A percentile compares a stretch with the other conserved stretches of the same genome.
Evolutionary conservation across 2,113 vertebrate genomes (phyloP).

Genomic region (Scatophagus argus): DNA sequence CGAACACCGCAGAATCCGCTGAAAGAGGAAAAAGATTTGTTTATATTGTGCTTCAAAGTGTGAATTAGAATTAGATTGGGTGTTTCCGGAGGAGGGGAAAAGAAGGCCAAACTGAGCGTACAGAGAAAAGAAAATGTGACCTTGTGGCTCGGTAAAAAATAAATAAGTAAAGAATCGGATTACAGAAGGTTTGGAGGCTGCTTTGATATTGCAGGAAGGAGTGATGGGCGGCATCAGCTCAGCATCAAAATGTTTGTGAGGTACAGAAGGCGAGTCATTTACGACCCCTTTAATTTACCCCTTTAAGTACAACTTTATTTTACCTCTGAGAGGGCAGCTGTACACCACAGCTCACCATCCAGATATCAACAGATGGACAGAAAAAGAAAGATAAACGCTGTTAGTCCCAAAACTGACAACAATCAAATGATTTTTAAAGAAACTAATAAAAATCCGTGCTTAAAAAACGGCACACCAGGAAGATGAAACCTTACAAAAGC

Average conservation of each 20-base stretch:
- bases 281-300: too few species aligned
- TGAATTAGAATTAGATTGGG: slow-evolving; percentile 22
- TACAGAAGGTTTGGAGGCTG: background rate
- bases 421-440: too few species aligned
- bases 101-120: background rate
- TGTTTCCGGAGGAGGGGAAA: slow-evolving; percentile 22
- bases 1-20: background rate
- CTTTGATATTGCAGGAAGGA: background rate
- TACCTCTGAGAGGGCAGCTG: background rate
- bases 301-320: too few species aligned
- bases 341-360: background rate
- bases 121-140: background rate
- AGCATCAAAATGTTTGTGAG: background rate
- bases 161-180: background rate
- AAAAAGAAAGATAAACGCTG: background rate
- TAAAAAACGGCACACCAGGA: background rate
- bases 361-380: background rate
- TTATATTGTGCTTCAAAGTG: slow-evolving; percentile 37
- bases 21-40: slow-evolving; percentile 18
- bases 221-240: background rate
- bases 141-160: background rate
- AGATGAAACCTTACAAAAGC: background rate
- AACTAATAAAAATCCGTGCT: background rate
- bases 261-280: background rate
- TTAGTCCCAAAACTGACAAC: background rate